Percentiles rank a stretch among this genome's conserved stretches.
These are phyloP conservation scores for Chloroclystis v-ata DNA, from an alignment of 2,888 invertebrate species.

Conservation along the genomic window DNA sequence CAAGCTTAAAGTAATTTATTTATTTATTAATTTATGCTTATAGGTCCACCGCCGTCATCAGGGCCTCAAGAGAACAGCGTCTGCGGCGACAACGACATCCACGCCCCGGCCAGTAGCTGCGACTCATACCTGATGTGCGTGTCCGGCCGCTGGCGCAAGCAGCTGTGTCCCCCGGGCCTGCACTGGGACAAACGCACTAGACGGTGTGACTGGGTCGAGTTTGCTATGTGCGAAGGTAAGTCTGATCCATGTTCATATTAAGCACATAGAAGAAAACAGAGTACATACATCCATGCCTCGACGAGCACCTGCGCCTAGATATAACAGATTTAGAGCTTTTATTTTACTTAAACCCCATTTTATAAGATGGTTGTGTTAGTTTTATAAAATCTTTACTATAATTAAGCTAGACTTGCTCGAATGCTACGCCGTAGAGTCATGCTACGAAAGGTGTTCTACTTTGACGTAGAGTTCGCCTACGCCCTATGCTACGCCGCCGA, in stretches of 20 bases:
- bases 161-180: slow-evolving; percentile 86
- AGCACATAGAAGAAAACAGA: too few species aligned
- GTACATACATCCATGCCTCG: too few species aligned
- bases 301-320: too few species aligned
- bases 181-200: slow-evolving; percentile 86
- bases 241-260: too few species aligned
- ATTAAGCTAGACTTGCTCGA: too few species aligned
- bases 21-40: too few species aligned
- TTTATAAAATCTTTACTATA: too few species aligned
- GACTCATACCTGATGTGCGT: slow-evolving; percentile 87
- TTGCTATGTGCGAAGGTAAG: slow-evolving; percentile 81
- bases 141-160: slow-evolving; percentile 82
- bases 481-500: not conserved
- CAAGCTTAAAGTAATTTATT: too few species aligned
- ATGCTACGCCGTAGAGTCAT: too few species aligned
- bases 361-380: too few species aligned
- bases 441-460: not conserved
- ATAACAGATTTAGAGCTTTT: too few species aligned
- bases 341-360: too few species aligned
- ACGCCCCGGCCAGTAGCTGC: slow-evolving; percentile 82
- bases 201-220: slow-evolving; percentile 88
- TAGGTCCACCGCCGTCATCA: slow-evolving; percentile 29
- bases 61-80: slow-evolving; percentile 40
- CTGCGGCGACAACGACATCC: slow-evolving; percentile 46
- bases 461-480: not conserved